A percentile compares a stretch with the other conserved stretches of the same genome.
These are phyloP conservation scores for Herpailurus yagouaroundi DNA, from an alignment of 2,113 vertebrate genomes.

Conservation along the genomic window DNA sequence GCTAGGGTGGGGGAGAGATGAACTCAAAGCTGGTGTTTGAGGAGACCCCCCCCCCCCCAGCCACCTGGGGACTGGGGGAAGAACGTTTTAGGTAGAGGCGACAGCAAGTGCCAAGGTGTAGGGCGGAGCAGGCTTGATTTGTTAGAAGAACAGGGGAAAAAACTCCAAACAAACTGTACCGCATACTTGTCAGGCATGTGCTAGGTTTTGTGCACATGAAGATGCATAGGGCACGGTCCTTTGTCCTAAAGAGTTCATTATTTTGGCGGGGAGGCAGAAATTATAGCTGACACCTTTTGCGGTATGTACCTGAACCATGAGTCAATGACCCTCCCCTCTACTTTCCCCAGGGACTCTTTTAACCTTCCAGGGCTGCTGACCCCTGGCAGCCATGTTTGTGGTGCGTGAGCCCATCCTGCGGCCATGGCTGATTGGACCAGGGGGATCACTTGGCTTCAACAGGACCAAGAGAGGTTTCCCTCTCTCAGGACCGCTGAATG, in stretches of 20 bases:
- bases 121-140: not conserved
- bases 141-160: not conserved
- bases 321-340: not conserved
- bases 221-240: not conserved
- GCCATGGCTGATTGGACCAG: not conserved
- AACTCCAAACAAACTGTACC: not conserved
- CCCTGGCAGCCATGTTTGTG: not conserved
- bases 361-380: not conserved
- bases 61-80: not conserved
- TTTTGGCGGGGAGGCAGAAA: not conserved
- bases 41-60: not conserved
- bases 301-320: not conserved
- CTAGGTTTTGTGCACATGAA: not conserved
- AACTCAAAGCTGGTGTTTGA: not conserved
- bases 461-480: not conserved
- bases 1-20: not conserved
- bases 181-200: not conserved
- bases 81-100: not conserved
- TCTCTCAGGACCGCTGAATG: not conserved
- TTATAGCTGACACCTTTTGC: not conserved
- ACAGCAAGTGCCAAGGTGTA: not conserved
- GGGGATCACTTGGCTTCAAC: not conserved
- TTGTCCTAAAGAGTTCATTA: not conserved
- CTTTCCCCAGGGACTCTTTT: not conserved
- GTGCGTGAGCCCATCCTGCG: too few relatives aligned